Base-by-base conservation (phyloP, 1,140 invertebrate genomes). In the Saxidomus purpurata region DNA sequence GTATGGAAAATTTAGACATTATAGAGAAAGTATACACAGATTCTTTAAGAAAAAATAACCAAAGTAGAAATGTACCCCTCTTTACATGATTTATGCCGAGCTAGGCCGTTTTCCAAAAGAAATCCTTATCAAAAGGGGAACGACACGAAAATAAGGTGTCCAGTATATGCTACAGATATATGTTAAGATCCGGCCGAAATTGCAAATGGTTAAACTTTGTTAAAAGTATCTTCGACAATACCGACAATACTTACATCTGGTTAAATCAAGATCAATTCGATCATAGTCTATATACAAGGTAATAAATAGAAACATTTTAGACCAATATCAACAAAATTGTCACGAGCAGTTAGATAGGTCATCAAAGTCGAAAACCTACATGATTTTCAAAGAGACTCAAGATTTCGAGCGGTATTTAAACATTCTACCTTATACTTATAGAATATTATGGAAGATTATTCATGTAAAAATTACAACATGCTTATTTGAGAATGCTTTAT, bases 1-100 rank as follows among this genome's bases (percentile, higher is more conserved):
- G 81, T 36, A 69, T n/a, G 40, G 81, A 61, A n/a, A n/a, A n/a
- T n/a, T n/a, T n/a, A n/a, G n/a, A n/a, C n/a, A n/a, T n/a, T n/a
- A n/a, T n/a, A n/a, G 81, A 83, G 43, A 83, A 67, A 67, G 17
- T 83, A 2, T 40, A 83, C 22, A 43, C 22, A n/a, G 63, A 83
- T 47, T 83, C 69, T 28, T 31, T 80, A 0, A 25, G 55, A 28
- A 61, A 69, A 63, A 40, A 69, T 34, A 63, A 28, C 4, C 11
- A 47, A 9, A 25, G 28, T 47, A 83, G 36, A 25, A 67, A 63
- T 25, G 63, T 36, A 83, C 38, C n/a, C 81, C 81, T 13, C 36
- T 36, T 15, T 43, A 63, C n/a, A 49, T 63, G 40, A 28, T 83
- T 1, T 83, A 63, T 38, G 61, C 36, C 47, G 81, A 83, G 15